Evolutionary conservation across 2,888 invertebrate genomes (phyloP), one percentile per base, ranked within the genome.

Genomic region (Tupiocoris notatus): DNA sequence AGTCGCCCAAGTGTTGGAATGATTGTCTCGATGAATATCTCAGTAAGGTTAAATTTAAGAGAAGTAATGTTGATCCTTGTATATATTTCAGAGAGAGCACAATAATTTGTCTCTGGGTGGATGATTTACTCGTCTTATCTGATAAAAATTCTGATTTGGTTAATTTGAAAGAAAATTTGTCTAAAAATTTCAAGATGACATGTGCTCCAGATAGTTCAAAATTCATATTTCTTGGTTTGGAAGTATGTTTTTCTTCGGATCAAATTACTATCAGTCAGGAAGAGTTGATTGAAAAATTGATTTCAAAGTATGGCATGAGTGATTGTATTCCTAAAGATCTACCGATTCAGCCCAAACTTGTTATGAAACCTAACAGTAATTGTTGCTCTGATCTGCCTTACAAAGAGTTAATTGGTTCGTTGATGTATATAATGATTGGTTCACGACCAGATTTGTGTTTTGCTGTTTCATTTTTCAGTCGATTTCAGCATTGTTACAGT

Each of bases 361-460:
- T 39, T 22, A 67, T 68, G 54, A 16, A 6, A 7, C 20, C 67
- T 23, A 2, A 12, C 39, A 56, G 21, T 3, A 54, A 39, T 23
- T 17, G 18, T 22, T 12, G 25, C 1, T 21, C 16, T 54, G 24
- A 64, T n/a, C 23, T 63, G 0, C 64, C 64, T 57, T 64, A 64
- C 6, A 23, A 63, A 56, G 63, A 58, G 20, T 25, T 76, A n/a
- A n/a, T n/a, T n/a, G n/a, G n/a, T n/a, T n/a, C n/a, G n/a, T n/a
- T n/a, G n/a, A n/a, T n/a, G n/a, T 68, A 76, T 62, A 16, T 76
- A 20, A 70, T 76, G 76, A 9, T 76, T 9, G 62, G 70, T 2
- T 63, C 71, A 9, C 23, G 76, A 20, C 76, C 67, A 0, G 67
- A 76, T 66, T 58, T 76, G 22, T 67, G 76, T 68, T 76, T 25